Base-by-base conservation (phyloP, 2,113 vertebrate species). In the Neogobius melanostomus region DNA sequence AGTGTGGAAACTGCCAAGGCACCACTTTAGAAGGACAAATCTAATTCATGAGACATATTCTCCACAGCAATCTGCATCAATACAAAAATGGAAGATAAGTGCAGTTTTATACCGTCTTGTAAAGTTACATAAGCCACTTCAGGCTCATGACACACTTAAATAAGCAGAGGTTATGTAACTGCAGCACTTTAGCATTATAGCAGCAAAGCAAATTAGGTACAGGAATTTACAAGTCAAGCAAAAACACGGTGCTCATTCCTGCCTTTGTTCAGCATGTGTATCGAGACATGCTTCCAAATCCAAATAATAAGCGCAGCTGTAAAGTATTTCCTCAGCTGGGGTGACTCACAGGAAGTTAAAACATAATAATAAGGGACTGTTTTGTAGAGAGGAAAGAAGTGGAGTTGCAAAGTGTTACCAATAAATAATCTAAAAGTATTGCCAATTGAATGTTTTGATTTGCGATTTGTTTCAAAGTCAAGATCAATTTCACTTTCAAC, bases 91-190 rank as follows among this genome's bases (percentile, higher is more conserved):
- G 82, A 74, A 87, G 84, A 87, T 84, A 83, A 85, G 79, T 77
- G 76, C 74, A 85, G 82, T 90, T 88, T 90, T 90, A 85, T 85
- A 86, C 78, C 74, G 82, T 90, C 88, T 92, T 86, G 89, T 88
- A 84, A 91, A 87, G 88, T 93, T 92, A 92, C 84, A 91, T 92
- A 92, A 93, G 85, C 85, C 89, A 90, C 89, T 93, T 88, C 87
- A 44, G 80, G 82, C 86, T 88, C 89, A 87, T 88, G 89, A 88
- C 90, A 93, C 76, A 92, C 87, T 91, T 89, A 91, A 93, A 91
- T 78, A 92, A 90, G 86, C 88, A 88, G 85, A 85, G 85, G 87
- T 93, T 92, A 92, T 76, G 77, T 87, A 92, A 93, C 82, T 43
- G 81, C 83, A 85, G 87, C 87, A 88, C 88, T 89, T 87, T 90